Base-by-base conservation (phyloP, 92 coral and sea anemone genomes). In the Paragorgia papillata region DNA sequence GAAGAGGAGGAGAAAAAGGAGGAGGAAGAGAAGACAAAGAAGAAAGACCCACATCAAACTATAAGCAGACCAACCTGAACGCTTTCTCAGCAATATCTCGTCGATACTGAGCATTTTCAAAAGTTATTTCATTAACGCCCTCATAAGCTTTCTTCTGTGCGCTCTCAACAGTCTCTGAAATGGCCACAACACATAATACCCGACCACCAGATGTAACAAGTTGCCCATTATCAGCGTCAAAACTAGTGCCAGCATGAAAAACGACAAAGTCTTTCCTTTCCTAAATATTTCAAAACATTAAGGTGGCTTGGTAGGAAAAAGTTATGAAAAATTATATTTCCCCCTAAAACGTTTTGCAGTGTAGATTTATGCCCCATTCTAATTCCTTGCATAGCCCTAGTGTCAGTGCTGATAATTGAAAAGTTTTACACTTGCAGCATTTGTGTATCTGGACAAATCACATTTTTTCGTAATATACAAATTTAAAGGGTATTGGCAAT, bases 131-230 rank as follows among this genome's bases (percentile, higher is more conserved):
- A 57, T 63, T 46, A 21, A 93, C 83, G 40, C 85, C 89, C 35
- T 86, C 66, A 57, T 93, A 93, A 10, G 92, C 93, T 43, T 66
- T 86, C 56, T 67, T 65, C 85, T 89, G 90, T 9, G 97, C 97
- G 43, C 86, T 81, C 17, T 65, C 61, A 13, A 93, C 89, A 20
- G 89, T 54, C 49, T 74, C 79, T 9, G 89, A 88, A 33, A 90
- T 43, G 0, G 93, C 87, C 56, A 93, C 97, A 26, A 91, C 79
- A 29, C 91, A 89, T 40, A 93, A 49, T n/a, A 93, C 97, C 37
- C 97, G 82, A 4, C 97, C 97, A 18, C 97, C 97, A 39, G 93
- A 88, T 5, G 97, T 93, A 1, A 90, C 89, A 33, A 91, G 84
- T 62, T 82, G 73, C 20, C 58, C 74, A 3, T 63, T 82, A 8